These are phyloP conservation scores for Romanogobio albipinnatus DNA, from an alignment of 2,113 vertebrate genomes.

Conservation along the genomic window DNA sequence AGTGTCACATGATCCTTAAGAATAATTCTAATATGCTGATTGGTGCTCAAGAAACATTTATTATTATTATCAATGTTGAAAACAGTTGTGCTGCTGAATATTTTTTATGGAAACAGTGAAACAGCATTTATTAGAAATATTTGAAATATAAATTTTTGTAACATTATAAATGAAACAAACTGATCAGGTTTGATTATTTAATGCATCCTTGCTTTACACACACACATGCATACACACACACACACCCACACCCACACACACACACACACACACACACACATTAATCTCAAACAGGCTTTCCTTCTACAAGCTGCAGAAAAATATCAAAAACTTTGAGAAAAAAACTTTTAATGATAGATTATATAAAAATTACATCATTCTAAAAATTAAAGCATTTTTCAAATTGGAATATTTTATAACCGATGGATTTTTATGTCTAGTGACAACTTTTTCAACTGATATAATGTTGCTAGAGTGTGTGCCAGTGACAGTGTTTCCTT, in stretches of 20 bases:
- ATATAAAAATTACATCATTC: too few species aligned
- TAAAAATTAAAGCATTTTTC: background rate
- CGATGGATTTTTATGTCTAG: background rate
- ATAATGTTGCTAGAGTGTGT: background rate
- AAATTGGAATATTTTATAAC: background rate
- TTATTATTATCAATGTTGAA: background rate
- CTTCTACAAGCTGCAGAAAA: too few species aligned
- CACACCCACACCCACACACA: too few species aligned
- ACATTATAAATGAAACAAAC: background rate
- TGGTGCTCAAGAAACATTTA: background rate
- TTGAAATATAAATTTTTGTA: background rate
- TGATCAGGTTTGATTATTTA: slow-evolving; percentile 13
- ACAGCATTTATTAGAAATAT: background rate
- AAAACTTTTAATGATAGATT: too few species aligned
- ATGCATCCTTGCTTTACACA: too few species aligned
- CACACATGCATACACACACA: too few species aligned
- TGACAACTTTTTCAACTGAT: background rate
- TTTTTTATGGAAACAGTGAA: too few species aligned
- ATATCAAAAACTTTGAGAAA: too few species aligned
- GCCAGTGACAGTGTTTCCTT: background rate
- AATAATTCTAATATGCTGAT: background rate
- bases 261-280: too few species aligned
- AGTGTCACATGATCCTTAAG: background rate
- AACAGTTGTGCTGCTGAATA: background rate
- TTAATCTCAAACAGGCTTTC: too few species aligned